Evolutionary conservation across 64 coral and sea anemone genomes (phyloP).

Genomic region (Pachyseris speciosa): DNA sequence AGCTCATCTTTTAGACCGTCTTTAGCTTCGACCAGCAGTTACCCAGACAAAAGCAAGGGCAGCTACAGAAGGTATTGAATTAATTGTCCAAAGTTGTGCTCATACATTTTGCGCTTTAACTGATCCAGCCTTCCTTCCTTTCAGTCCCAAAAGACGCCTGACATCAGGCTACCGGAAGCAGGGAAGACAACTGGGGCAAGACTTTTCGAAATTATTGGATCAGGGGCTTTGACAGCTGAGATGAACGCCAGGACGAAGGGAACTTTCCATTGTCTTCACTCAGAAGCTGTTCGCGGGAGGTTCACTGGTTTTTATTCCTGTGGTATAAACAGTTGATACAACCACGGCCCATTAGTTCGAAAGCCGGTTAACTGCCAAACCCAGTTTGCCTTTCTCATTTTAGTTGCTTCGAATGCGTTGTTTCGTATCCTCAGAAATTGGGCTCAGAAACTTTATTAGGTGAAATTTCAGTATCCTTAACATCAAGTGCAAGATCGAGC

Average conservation of each 20-base stretch:
- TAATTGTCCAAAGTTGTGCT: background rate
- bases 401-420: too few relatives aligned
- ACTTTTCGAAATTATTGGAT: constrained; percentile 39
- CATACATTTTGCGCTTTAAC: background rate
- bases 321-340: too few relatives aligned
- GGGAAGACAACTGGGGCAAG: constrained; percentile 26
- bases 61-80: constrained; percentile 56
- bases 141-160: constrained; percentile 48
- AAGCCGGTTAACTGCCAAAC: too few relatives aligned
- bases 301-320: too few relatives aligned
- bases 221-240: constrained; percentile 19
- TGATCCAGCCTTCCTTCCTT: background rate
- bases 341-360: too few relatives aligned
- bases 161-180: constrained; percentile 53
- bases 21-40: constrained; percentile 47
- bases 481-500: too few relatives aligned
- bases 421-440: too few relatives aligned
- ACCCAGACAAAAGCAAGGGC: constrained; percentile 39
- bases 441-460: too few relatives aligned
- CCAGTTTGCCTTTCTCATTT: too few relatives aligned
- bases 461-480: too few relatives aligned
- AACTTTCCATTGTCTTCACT: background rate
- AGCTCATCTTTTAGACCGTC: constrained; percentile 63
- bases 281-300: too few relatives aligned
- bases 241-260: background rate